A percentile compares a stretch with the other conserved stretches of the same genome.
Evolutionary conservation across 35 echinoderm and acorn worm species (phyloP).

Genomic region (Antedon bifida): DNA sequence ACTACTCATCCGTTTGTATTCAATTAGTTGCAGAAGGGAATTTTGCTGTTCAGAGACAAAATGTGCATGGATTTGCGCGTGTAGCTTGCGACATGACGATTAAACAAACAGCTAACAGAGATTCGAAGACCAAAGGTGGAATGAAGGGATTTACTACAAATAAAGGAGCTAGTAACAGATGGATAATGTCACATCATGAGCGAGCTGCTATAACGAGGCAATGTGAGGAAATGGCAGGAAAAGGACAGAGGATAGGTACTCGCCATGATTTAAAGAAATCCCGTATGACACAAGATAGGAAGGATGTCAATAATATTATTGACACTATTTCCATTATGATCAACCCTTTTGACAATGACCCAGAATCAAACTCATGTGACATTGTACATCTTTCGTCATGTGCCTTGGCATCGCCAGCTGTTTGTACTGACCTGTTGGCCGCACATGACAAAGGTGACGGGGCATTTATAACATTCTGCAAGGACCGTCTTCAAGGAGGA

Average conservation of each 20-base stretch:
- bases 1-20: constrained; percentile 28
- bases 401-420: not conserved
- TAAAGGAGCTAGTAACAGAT: constrained; percentile 34
- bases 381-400: constrained; percentile 24
- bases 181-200: constrained; percentile 37
- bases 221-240: constrained; percentile 72
- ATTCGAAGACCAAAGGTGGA: not conserved
- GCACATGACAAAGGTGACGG: constrained; percentile 5
- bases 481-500: constrained; percentile 13
- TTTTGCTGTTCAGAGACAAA: constrained; percentile 58
- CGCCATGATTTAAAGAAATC: not conserved
- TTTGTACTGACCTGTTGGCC: constrained; percentile 1
- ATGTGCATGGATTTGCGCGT: constrained; percentile 15
- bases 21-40: constrained; percentile 21
- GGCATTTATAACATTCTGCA: constrained; percentile 5
- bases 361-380: not conserved
- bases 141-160: constrained; percentile 41
- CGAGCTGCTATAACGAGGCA: constrained; percentile 33
- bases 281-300: not conserved
- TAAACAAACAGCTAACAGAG: not conserved
- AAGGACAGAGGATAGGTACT: not conserved
- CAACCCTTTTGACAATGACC: constrained; percentile 23
- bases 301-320: not conserved
- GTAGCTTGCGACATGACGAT: constrained; percentile 39
- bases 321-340: not conserved